These are phyloP conservation scores for Hirudinaria manillensis DNA, from an alignment of 2,888 invertebrate genomes.

Conservation along the genomic window DNA sequence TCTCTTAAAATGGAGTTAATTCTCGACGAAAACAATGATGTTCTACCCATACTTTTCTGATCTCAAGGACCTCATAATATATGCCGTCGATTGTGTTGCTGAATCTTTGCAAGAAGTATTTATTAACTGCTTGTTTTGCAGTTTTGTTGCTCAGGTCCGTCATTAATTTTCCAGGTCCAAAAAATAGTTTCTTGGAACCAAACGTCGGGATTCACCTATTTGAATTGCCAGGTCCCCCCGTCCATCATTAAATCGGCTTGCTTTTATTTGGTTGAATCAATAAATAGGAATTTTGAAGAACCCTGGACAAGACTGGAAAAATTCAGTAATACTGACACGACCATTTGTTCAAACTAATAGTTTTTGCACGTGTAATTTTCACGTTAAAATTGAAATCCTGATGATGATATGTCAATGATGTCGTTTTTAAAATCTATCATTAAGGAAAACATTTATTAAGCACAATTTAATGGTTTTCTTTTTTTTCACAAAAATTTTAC, in stretches of 20 bases:
- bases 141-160: not conserved
- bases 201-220: not conserved
- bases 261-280: conserved; percentile 49
- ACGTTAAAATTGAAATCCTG: too few relatives aligned
- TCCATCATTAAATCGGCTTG: conserved; percentile 45
- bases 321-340: conserved; percentile 44
- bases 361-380: not conserved
- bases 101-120: conserved; percentile 48
- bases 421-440: too few relatives aligned
- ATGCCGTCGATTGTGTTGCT: conserved; percentile 51
- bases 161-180: conserved; percentile 15
- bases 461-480: too few relatives aligned
- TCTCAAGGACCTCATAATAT: conserved; percentile 50
- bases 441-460: too few relatives aligned
- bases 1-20: conserved; percentile 54
- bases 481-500: too few relatives aligned
- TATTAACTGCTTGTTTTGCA: not conserved
- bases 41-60: conserved; percentile 54
- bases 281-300: conserved; percentile 50
- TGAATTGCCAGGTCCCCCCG: conserved; percentile 12
- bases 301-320: conserved; percentile 51
- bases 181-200: conserved; percentile 24
- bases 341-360: too few relatives aligned
- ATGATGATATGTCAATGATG: not conserved
- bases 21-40: conserved; percentile 53